A percentile compares a stretch with the other conserved stretches of the same genome.
phyloP scores from a whole-genome alignment of 2,113 vertebrate species.

The Chlamydotis undulata region DNA sequence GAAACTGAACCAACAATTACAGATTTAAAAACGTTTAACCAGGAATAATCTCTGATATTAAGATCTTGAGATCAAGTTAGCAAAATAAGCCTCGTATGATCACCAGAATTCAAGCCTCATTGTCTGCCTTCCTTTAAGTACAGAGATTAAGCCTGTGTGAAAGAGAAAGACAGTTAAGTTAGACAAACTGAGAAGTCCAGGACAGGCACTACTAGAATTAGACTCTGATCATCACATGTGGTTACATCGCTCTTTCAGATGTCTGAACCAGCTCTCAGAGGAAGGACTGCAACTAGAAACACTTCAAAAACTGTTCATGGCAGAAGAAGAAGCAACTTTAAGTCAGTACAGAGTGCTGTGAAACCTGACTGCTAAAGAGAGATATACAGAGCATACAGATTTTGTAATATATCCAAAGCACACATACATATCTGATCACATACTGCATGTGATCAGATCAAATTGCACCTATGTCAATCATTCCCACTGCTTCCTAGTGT shows the following conservation, averaged over 20 bases:
- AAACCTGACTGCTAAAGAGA: background rate
- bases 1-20: background rate
- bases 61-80: background rate
- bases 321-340: background rate
- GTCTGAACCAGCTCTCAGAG: background rate
- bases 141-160: background rate
- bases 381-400: background rate
- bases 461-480: background rate
- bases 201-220: background rate
- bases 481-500: background rate
- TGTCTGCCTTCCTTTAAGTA: background rate
- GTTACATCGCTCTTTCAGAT: background rate
- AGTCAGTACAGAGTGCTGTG: background rate
- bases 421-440: accelerated
- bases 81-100: background rate
- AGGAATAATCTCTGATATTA: background rate
- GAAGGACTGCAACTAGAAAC: background rate
- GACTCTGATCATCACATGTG: background rate
- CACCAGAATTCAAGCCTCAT: background rate
- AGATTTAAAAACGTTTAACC: background rate
- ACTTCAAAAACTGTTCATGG: background rate
- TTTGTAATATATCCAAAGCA: background rate
- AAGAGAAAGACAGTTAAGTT: background rate
- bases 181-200: background rate
- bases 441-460: background rate